Evolutionary conservation across 2,113 vertebrate genomes (phyloP).

Genomic region (Calidris pugnax): DNA sequence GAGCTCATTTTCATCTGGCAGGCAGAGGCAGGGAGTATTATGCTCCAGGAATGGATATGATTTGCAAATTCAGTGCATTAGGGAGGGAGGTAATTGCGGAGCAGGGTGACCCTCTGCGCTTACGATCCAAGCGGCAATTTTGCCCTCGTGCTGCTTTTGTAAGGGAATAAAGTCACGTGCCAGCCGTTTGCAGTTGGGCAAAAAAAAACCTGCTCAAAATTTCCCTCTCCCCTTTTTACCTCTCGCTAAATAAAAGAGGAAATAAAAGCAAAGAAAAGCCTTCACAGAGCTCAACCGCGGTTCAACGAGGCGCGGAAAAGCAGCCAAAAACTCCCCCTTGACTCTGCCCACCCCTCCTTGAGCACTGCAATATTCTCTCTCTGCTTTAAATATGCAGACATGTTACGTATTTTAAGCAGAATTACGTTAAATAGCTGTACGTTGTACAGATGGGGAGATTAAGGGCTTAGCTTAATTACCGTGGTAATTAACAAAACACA

Average conservation of each 20-base stretch:
- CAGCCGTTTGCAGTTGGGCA: neutral
- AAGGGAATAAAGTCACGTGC: neutral
- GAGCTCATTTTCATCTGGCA: constrained; percentile 17
- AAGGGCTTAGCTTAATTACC: neutral
- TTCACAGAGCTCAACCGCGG: neutral
- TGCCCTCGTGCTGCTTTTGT: neutral
- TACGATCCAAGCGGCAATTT: constrained; percentile 5
- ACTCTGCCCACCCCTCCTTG: neutral
- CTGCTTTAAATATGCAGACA: neutral
- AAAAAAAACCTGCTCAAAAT: neutral
- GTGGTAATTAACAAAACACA: neutral
- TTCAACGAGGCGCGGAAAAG: neutral
- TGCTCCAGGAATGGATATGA: neutral
- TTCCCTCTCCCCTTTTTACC: neutral
- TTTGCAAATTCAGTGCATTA: constrained; percentile 35
- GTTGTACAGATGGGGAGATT: neutral
- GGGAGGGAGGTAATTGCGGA: neutral
- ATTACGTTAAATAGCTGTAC: neutral
- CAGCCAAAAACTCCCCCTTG: neutral
- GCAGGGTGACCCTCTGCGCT: constrained; percentile 4
- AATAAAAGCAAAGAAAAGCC: neutral
- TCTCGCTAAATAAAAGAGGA: neutral
- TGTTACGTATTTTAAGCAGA: neutral
- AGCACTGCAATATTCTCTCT: neutral
- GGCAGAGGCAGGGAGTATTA: neutral